Evolutionary conservation across 2,888 invertebrate genomes (phyloP), one percentile per base, ranked within the genome.

Genomic region (Trichogramma evanescens): DNA sequence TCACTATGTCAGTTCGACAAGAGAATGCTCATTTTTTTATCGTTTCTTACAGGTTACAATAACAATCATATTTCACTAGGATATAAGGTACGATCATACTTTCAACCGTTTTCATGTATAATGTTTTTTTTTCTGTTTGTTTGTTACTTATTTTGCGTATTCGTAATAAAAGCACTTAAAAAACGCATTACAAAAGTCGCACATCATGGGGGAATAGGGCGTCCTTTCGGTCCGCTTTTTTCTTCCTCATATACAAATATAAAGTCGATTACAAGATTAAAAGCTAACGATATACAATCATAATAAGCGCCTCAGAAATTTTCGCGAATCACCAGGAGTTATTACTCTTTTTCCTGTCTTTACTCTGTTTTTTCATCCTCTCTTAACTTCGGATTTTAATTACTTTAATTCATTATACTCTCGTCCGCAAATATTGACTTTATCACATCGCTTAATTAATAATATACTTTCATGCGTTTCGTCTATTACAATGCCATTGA

Each of bases 271-370:
- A 44, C 13, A 51, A 51, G 57, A 6, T 60, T 59, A 63, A 59
- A 60, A 63, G 63, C 59, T 57, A 60, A 58, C 41, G 52, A 41
- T 56, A 44, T 8, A 26, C 26, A 26, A 49, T 59, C 41, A 51
- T 5, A 51, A 64, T 62, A 62, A 64, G 64, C 59, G 64, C 61
- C 59, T 62, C 64, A 62, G 59, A 64, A 64, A 64, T 59, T 26
- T 58, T 51, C 41, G 54, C 57, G 38, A 58, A 63, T 61, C 56
- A 51, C 49, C 50, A 57, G 44, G 39, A 48, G 49, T 53, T 51
- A 39, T 50, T 64, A 39, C 43, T 13, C 40, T 38, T 53, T 4
- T 51, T 40, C n/a, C 55, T 49, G 5, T 56, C 44, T 4, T 38
- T 13, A 3, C 9, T 9, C 44, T 6, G 5, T 41, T 41, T 40